Evolutionary conservation across 2,797 vertebrate genomes (phyloP).

Genomic region (Atherinosoma microstoma): DNA sequence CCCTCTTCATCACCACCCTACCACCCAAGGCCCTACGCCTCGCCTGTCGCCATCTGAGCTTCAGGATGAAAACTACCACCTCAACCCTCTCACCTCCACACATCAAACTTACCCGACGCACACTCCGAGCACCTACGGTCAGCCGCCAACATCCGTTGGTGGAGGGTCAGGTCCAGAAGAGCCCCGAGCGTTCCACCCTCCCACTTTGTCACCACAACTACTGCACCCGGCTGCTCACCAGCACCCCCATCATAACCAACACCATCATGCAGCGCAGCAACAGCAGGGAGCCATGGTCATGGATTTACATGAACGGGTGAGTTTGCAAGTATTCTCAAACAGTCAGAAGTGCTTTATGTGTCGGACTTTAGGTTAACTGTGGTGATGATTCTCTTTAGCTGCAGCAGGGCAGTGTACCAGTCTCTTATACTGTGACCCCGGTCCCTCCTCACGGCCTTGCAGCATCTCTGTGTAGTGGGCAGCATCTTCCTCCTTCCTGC

Average conservation of each 20-base stretch:
- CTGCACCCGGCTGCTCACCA: slow-evolving; percentile 91
- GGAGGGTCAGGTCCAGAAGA: slow-evolving; percentile 87
- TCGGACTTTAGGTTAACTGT: slow-evolving; percentile 18
- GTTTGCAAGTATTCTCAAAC: neutral
- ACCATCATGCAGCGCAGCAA: slow-evolving; percentile 75
- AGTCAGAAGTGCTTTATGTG: neutral
- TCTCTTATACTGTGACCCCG: slow-evolving; percentile 94
- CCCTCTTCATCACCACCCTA: slow-evolving; percentile 74
- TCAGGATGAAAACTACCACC: slow-evolving; percentile 95
- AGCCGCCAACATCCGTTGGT: slow-evolving; percentile 51
- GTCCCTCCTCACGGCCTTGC: slow-evolving; percentile 93
- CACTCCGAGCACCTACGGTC: slow-evolving; percentile 79
- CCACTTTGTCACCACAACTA: slow-evolving; percentile 90
- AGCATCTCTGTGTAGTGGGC: slow-evolving; percentile 92
- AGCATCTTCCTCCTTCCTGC: slow-evolving; percentile 93
- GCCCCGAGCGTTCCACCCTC: slow-evolving; percentile 93
- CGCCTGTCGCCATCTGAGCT: slow-evolving; percentile 77
- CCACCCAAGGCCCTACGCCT: slow-evolving; percentile 79
- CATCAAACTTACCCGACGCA: slow-evolving; percentile 73
- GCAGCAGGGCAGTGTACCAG: slow-evolving; percentile 93
- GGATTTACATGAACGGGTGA: slow-evolving; percentile 95
- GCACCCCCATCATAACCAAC: slow-evolving; percentile 68
- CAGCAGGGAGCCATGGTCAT: slow-evolving; percentile 94
- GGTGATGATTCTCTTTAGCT: slow-evolving; percentile 78
- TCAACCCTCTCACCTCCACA: slow-evolving; percentile 71